phyloP scores from a whole-genome alignment of 1,140 invertebrate species.

The Nasonia vitripennis region DNA sequence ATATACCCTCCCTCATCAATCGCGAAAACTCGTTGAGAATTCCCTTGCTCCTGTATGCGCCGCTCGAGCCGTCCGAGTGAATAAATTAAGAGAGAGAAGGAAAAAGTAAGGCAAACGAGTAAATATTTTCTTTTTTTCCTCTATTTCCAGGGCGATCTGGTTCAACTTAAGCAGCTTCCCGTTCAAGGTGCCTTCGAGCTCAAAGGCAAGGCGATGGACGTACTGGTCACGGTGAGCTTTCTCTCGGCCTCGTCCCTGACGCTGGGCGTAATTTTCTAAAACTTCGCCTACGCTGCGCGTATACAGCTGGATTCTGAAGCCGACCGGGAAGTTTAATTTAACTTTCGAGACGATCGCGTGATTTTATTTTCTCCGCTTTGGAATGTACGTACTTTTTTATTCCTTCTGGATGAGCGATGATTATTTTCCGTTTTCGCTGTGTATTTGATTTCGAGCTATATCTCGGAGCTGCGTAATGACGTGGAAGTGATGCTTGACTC shows the following conservation, averaged over 20 bases:
- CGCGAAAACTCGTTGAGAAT: constrained; percentile 2
- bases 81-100: neutral
- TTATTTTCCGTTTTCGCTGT: too few relatives aligned
- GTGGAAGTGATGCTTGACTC: too few relatives aligned
- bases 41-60: neutral
- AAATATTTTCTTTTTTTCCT: constrained; percentile 50
- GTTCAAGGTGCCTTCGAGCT: constrained; percentile 80
- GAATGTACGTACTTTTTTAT: too few relatives aligned
- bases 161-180: constrained; percentile 86
- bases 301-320: neutral
- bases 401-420: too few relatives aligned
- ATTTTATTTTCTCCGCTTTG: neutral
- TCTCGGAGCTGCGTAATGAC: too few relatives aligned
- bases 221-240: constrained; percentile 82
- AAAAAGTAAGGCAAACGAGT: constrained; percentile 8
- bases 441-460: too few relatives aligned
- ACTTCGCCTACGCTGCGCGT: neutral
- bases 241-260: neutral
- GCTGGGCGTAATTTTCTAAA: constrained; percentile 5
- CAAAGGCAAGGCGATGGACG: constrained; percentile 85
- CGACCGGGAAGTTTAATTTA: neutral
- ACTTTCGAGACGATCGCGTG: neutral
- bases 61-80: neutral
- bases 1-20: too few relatives aligned
- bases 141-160: constrained; percentile 86